phyloP scores from a whole-genome alignment of 2,113 vertebrate species.

The Antigone vipio region DNA sequence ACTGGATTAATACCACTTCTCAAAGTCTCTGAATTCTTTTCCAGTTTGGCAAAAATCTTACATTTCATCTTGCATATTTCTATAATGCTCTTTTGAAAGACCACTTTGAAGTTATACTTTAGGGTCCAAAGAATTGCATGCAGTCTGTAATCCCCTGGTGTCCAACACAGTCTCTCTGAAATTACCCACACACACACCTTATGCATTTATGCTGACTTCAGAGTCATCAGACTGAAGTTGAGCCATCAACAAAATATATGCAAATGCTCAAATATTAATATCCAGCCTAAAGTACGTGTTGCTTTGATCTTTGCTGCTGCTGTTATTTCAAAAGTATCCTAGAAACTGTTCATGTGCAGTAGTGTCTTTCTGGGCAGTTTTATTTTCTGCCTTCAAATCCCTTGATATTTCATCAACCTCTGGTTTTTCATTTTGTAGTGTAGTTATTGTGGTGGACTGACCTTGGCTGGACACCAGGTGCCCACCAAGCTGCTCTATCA shows the following conservation, averaged over 20 bases:
- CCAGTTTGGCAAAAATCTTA: neutral
- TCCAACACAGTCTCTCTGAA: neutral
- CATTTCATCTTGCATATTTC: neutral
- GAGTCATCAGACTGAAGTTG: neutral
- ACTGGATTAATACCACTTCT: neutral
- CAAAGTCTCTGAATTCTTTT: neutral
- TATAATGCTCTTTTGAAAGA: neutral
- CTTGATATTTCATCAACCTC: neutral
- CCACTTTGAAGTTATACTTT: neutral
- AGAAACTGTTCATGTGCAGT: neutral
- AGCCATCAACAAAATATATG: neutral
- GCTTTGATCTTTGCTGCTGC: neutral
- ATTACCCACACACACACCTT: accelerated
- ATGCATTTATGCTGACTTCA: neutral
- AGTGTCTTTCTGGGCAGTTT: neutral
- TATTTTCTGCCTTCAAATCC: neutral
- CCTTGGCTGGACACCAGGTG: too few species aligned
- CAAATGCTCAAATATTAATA: neutral
- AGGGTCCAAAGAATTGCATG: neutral
- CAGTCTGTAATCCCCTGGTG: neutral
- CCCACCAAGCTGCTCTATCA: too few species aligned
- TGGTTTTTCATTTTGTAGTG: neutral
- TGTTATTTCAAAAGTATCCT: neutral
- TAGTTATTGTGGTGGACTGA: neutral
- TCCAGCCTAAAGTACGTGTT: neutral